Evolutionary conservation across 2,888 invertebrate species (phyloP), one percentile per base, ranked within the genome.

Genomic region (Chymomyza procnemis): DNA sequence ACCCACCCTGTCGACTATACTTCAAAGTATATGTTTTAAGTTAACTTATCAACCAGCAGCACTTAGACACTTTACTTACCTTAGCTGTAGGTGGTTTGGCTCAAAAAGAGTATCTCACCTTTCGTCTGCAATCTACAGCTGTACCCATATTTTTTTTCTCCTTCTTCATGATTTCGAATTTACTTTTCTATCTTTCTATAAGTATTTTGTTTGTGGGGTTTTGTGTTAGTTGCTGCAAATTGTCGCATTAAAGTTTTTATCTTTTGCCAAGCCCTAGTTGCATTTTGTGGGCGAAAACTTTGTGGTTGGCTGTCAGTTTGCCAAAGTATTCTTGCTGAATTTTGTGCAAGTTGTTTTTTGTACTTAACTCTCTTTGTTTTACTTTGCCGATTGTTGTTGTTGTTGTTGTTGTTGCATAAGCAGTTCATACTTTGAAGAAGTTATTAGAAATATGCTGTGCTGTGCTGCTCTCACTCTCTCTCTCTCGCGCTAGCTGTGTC

Each of bases 191-290:
- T 14, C 5, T 30, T 21, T 64, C 48, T 16, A 14, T 12, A 12
- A 41, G 34, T 16, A 22, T 55, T 54, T 55, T 16, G 34, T 34
- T 26, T 50, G 56, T 61, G 26, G 26, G 46, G 57, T 61, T 61
- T 46, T 63, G 48, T 41, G 54, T 26, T 68, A 69, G 26, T 76
- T 69, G 66, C 77, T 74, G 80, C 73, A 75, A 85, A 82, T 77
- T 82, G 80, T 71, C 72, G 66, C 80, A 85, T 73, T 72, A 71
- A 68, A 71, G 70, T 70, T 80, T 52, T 62, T 67, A 19, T 18
- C 48, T 60, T 18, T 21, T 54, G 54, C 21, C 21, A 22, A 18
- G 5, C 21, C 12, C 12, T 21, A 21, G 14, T 8, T 54, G 21
- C 54, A 19, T 21, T 54, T 21, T 54, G 18, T 14, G 18, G 19